A percentile compares a stretch with the other conserved stretches of the same genome.
Conservation (phyloP, 1,140 invertebrate genomes). For the Drosophila mojavensis region DNA sequence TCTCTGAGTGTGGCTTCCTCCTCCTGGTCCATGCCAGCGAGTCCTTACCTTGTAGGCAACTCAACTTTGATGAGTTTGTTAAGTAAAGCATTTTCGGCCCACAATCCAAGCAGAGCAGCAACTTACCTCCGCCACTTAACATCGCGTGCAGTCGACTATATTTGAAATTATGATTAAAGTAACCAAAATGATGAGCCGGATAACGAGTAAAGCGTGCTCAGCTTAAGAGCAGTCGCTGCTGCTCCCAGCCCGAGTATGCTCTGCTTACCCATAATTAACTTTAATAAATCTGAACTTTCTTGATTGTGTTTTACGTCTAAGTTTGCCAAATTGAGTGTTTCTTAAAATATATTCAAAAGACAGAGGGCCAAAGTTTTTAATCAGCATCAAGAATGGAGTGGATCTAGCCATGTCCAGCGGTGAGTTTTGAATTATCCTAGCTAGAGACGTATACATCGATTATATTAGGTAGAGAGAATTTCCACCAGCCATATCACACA, state of each 20-base stretch:
- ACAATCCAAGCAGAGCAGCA: slow-evolving; percentile 1
- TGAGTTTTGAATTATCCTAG: no score
- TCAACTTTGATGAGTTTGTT: slow-evolving; percentile 80
- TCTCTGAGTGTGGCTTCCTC: neutral
- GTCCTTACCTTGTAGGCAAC: slow-evolving; percentile 48
- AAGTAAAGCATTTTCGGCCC: slow-evolving; percentile 50
- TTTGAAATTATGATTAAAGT: slow-evolving; percentile 78
- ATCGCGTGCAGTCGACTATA: slow-evolving; percentile 41
- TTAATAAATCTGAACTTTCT: no score
- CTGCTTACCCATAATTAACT: neutral
- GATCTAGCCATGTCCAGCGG: no score
- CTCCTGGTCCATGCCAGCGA: slow-evolving; percentile 1
- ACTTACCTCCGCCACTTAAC: slow-evolving; percentile 32
- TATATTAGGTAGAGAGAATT: no score
- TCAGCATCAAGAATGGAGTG: no score
- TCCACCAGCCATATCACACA: no score
- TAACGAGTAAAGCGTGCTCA: slow-evolving; percentile 29
- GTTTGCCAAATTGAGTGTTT: no score
- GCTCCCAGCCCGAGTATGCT: neutral
- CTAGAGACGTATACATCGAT: no score
- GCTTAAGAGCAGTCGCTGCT: slow-evolving; percentile 2
- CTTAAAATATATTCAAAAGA: no score
- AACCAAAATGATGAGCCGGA: slow-evolving; percentile 58
- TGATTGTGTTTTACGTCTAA: no score
- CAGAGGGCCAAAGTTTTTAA: no score